Evolutionary conservation across 2,113 vertebrate species (phyloP).

Genomic region (Gracilinanus agilis): DNA sequence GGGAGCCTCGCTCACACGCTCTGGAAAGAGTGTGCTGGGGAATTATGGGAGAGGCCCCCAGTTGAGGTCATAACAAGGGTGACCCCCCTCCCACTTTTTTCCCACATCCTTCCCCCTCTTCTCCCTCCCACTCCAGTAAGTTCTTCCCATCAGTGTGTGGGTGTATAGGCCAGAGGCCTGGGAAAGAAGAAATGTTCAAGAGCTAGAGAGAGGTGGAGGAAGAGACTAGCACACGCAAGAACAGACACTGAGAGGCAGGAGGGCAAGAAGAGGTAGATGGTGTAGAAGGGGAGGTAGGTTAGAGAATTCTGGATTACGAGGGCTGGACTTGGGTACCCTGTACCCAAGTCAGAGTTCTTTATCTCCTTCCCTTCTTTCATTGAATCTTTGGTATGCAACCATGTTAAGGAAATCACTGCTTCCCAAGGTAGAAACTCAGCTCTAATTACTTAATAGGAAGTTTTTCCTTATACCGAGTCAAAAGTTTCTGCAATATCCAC

Average conservation of each 20-base stretch:
- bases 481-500: background rate
- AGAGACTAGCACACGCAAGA: fast-evolving
- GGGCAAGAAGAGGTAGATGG: background rate
- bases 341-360: background rate
- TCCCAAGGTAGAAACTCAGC: background rate
- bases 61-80: constrained; percentile 38
- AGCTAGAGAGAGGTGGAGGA: too few species aligned
- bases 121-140: background rate
- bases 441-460: background rate
- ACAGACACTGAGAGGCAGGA: background rate
- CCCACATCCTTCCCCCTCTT: constrained; percentile 33
- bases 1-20: constrained; percentile 81
- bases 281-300: background rate
- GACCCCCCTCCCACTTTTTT: constrained; percentile 19
- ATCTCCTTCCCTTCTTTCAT: background rate
- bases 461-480: background rate
- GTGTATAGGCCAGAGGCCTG: background rate
- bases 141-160: background rate
- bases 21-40: constrained; percentile 23
- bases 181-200: background rate
- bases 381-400: background rate
- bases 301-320: background rate
- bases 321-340: background rate
- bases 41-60: constrained; percentile 54
- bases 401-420: background rate